phyloP scores from a whole-genome alignment of 30 jellyfish, hydroid and myxozoan species.

The Pelagia noctiluca region DNA sequence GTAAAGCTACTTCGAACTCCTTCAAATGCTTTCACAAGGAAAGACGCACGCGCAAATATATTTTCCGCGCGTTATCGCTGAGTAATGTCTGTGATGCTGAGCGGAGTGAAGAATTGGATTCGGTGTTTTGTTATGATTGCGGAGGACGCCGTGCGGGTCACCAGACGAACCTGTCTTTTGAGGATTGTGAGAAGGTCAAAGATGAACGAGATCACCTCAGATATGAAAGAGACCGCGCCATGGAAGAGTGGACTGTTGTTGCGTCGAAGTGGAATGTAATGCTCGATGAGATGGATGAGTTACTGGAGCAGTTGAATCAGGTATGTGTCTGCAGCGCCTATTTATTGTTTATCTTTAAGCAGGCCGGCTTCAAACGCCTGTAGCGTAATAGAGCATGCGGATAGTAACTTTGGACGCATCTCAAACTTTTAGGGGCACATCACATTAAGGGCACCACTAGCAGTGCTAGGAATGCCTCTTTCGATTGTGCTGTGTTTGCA shows the following conservation, averaged over 20 bases:
- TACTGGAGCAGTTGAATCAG: slow-evolving; percentile 62
- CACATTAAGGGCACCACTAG: too few species aligned
- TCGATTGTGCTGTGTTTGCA: too few species aligned
- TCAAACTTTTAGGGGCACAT: too few species aligned
- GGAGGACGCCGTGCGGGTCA: neutral
- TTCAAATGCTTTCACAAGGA: too few species aligned
- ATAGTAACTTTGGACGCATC: too few species aligned
- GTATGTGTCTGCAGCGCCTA: slow-evolving; percentile 34
- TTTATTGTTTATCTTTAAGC: neutral
- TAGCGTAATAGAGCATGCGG: too few species aligned
- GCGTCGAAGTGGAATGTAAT: slow-evolving; percentile 85
- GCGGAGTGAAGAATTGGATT: neutral
- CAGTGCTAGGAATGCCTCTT: too few species aligned
- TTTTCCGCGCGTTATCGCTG: slow-evolving; percentile 55
- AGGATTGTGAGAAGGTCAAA: slow-evolving; percentile 25
- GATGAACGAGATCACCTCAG: slow-evolving; percentile 50
- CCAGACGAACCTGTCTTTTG: slow-evolving; percentile 29
- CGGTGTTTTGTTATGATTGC: slow-evolving; percentile 15
- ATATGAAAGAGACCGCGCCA: slow-evolving; percentile 78
- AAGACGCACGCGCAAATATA: slow-evolving; percentile 11
- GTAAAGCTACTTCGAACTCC: neutral
- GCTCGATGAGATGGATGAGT: slow-evolving; percentile 83
- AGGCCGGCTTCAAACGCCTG: too few species aligned
- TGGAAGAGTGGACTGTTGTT: slow-evolving; percentile 90
- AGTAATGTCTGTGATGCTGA: slow-evolving; percentile 23